Conservation (phyloP, 2,888 invertebrate genomes). For the Xestobium rufovillosum region DNA sequence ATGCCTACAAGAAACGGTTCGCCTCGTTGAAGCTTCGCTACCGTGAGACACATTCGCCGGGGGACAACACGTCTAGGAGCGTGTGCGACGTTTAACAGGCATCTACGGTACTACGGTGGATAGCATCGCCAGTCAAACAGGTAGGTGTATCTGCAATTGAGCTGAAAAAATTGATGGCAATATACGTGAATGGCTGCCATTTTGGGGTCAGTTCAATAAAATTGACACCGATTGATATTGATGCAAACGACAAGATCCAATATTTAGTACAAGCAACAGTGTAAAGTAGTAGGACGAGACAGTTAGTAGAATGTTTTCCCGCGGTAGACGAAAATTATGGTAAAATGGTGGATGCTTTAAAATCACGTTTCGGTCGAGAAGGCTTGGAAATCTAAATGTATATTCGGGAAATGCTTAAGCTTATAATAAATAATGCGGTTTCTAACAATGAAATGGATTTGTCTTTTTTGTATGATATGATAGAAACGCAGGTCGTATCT, state of each 20-base stretch:
- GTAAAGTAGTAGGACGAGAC: constrained; percentile 15
- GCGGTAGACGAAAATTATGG: constrained; percentile 21
- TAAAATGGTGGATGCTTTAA: constrained; percentile 21
- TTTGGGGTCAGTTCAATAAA: constrained; percentile 26
- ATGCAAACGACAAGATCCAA: constrained; percentile 22
- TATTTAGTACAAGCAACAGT: constrained; percentile 21
- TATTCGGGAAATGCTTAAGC: constrained; percentile 28
- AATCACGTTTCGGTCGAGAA: constrained; percentile 28
- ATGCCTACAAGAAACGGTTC: constrained; percentile 6
- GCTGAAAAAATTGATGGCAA: constrained; percentile 18
- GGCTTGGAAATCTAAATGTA: constrained; percentile 30
- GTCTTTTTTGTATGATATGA: constrained; percentile 23
- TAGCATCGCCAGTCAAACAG: no score
- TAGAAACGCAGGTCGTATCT: constrained; percentile 22
- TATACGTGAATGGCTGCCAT: constrained; percentile 24
- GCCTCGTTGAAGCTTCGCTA: not conserved
- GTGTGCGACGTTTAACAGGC: no score
- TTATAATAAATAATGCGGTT: constrained; percentile 26
- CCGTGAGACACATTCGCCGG: no score
- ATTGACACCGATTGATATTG: constrained; percentile 22
- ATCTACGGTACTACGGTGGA: no score
- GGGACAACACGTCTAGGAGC: no score
- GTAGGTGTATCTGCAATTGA: no score
- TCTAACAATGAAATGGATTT: constrained; percentile 15
- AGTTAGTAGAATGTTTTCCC: constrained; percentile 23